Base-by-base conservation (phyloP, 2,888 invertebrate genomes). In the Aleiodes leptofemur region DNA sequence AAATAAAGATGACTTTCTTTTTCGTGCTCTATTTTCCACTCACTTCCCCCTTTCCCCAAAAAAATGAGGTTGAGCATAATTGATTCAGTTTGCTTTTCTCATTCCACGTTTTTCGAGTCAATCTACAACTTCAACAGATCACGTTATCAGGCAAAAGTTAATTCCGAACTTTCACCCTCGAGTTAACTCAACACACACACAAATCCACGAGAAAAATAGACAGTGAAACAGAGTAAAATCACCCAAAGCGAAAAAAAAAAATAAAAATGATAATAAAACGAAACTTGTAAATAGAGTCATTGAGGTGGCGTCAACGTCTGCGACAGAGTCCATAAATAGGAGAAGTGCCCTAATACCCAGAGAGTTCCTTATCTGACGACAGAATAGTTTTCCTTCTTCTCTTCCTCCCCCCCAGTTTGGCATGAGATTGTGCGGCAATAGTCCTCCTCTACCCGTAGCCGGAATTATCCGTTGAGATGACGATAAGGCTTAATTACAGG, bases 401-500 rank as follows among this genome's bases (percentile, higher is more conserved):
- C n/a, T n/a, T n/a, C 16, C 48, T n/a, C 8, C 13, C 66, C 72
- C 8, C 14, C 43, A 13, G 31, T 64, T n/a, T 16, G 14, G 64
- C 14, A 9, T 4, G 59, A 76, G 76, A 72, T 75, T 75, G 57
- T 16, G 9, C 50, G 11, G 48, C 71, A 75, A 71, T 75, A 69
- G 72, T 11, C 53, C 29, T 23, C 23, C 23, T 11, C 34, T 34
- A 59, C 38, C 61, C 55, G 29, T 43, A 31, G n/a, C 72, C 53
- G 29, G 72, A 72, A 76, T 75, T 75, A 75, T 72, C 72, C 76
- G 53, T 69, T 53, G 76, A 51, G 69, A 68, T 76, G 76, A 69
- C 61, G 76, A 76, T 76, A 72, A 76, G 69, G 53, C 72, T 76
- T 76, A 76, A 76, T 76, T 76, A 76, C 66, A 31, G 51, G 68